Base-by-base conservation (phyloP, 2,797 vertebrate genomes). In the Chaetophractus vellerosus region DNA sequence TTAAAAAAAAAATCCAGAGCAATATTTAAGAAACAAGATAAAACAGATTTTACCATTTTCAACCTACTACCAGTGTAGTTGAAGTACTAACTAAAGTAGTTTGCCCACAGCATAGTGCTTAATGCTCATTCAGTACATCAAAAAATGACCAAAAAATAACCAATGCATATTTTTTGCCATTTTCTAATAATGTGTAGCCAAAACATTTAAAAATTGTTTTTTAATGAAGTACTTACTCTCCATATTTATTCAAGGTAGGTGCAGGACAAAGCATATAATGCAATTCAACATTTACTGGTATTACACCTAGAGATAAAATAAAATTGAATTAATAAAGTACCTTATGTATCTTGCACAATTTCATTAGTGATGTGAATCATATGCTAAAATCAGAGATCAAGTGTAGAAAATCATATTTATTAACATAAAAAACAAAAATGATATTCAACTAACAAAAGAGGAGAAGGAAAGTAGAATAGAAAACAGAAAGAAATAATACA, bases 221-320 rank as follows among this genome's bases (percentile, higher is more conserved):
- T 90, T 90, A 94, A 96, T 24, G 14, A 66, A 83, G 45, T 98
- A 99, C 99, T 99, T 98, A 99, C 99, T 99, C 99, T 98, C 99
- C 99, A 48, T 97, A 98, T 96, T 99, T 98, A 72, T 98, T 98
- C 57, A 99, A 98, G 94, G 97, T 74, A 0, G 99, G 99, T 9
- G 99, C 99, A 36, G 99, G 99, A 96, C 99, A 99, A 96, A 99
- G 98, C 96, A 99, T 96, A 94, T 99, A 99, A 72, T 99, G 97
- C 9, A 98, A 96, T 21, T 97, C 94, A 93, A 99, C 98, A 0
- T 63, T 94, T 76, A 97, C 99, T 48, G 99, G 99, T 96, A 97
- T 99, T 64, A 98, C 98, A 98, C 96, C 99, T 99, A 98, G 8
- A 98, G 98, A 97, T 31, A 96, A 97, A 97, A 94, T 74, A 75